Base-by-base conservation (phyloP, 1,140 invertebrate genomes). In the Dinoponera quadriceps region DNA sequence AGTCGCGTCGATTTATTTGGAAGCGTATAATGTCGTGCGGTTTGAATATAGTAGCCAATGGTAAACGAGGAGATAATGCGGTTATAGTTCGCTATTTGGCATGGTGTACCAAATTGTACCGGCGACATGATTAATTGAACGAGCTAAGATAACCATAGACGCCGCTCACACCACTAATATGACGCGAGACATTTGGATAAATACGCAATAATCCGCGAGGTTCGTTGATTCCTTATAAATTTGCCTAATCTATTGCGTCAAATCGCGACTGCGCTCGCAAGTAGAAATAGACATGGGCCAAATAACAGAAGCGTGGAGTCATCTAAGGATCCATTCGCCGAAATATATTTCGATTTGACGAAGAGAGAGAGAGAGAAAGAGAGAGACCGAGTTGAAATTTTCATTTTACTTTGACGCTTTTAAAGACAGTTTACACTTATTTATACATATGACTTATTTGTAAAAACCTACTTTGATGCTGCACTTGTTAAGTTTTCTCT, bases 111-210 rank as follows among this genome's bases (percentile, higher is more conserved):
- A 68, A 80, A 80, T 80, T 59, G 65, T 80, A 80, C 55, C 65
- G 38, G 38, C 33, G 27, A 25, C 38, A n/a, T 71, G 51, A 80
- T 57, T 80, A 80, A 80, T 71, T 80, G 18, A 80, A 59, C 65
- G n/a, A 7, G 22, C 65, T 44, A 44, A 69, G 75, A 80, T 80
- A 80, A 59, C 33, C 51, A 78, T 78, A 69, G 63, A 78, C 66
- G 51, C 18, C 25, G 33, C 18, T 57, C 20, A 1, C 27, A 9
- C 16, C 27, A 33, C 25, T 80, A 80, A 80, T 80, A 29, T 80
- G 75, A 80, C 75, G 51, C 65, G 75, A 80, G 75, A 80, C 75
- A 80, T 80, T 80, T 38, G 9, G 48, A 80, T 80, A 38, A 80
- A 80, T 80, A 80, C 38, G 75, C 65, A 80, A 80, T 80, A 71